A percentile compares a stretch with the other conserved stretches of the same genome.
phyloP scores from a whole-genome alignment of 2,888 invertebrate species.

The Tubulanus polymorphus region DNA sequence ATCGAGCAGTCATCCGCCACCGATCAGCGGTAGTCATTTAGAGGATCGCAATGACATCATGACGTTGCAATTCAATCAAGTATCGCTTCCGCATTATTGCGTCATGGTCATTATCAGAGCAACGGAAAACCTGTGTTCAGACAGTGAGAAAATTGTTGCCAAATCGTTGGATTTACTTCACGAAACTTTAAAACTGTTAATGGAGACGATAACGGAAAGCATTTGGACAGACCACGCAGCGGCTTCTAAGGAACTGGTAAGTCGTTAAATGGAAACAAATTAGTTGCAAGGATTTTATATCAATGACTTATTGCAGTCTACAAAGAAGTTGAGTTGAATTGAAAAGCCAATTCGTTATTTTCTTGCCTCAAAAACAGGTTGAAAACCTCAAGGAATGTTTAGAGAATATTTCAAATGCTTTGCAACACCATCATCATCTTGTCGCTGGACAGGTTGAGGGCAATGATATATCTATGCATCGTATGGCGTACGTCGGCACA shows the following conservation, averaged over 20 bases:
- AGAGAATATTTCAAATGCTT: conserved; percentile 31
- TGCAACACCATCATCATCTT: conserved; percentile 41
- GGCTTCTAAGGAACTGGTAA: conserved; percentile 40
- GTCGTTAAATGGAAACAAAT: conserved; percentile 14
- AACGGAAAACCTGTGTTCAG: conserved; percentile 32
- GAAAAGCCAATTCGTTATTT: too few species aligned
- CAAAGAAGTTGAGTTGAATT: too few species aligned
- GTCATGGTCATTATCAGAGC: conserved; percentile 34
- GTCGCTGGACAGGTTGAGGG: conserved; percentile 17
- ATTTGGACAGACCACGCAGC: conserved; percentile 41
- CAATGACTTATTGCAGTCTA: too few species aligned
- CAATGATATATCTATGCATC: conserved; percentile 26
- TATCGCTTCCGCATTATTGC: conserved; percentile 45
- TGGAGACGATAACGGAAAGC: conserved; percentile 24
- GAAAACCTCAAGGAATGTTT: conserved; percentile 38
- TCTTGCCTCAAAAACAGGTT: too few species aligned
- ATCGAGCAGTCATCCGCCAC: background rate
- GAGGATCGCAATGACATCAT: conserved; percentile 39
- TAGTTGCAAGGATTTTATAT: too few species aligned
- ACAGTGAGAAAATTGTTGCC: conserved; percentile 14
- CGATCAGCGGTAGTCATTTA: background rate
- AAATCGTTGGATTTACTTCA: conserved; percentile 26
- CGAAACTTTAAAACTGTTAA: conserved; percentile 28
- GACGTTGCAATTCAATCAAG: conserved; percentile 39
- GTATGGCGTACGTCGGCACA: conserved; percentile 38